Base-by-base conservation (phyloP, 2,888 invertebrate species). In the Stenoptilia bipunctidactyla region DNA sequence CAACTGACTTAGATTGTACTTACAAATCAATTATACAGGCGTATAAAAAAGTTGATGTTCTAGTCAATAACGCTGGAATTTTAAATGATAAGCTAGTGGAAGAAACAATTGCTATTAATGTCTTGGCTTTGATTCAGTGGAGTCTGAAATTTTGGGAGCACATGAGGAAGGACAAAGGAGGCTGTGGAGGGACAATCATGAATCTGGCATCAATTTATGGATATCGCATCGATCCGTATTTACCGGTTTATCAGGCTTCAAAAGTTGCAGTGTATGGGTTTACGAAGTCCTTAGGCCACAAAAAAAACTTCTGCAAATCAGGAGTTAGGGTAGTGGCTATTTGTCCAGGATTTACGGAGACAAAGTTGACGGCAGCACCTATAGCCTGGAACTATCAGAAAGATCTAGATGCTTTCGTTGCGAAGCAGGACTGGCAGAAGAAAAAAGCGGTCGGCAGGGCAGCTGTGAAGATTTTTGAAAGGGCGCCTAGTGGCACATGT, bases 141-240 rank as follows among this genome's bases (percentile, higher is more conserved):
- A 79, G 80, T 0, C 49, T 85, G n/a, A 70, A 87, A 27, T 88
- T 84, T 36, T 73, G 87, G 56, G 74, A 88, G 40, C 77, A 85
- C 53, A 85, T 89, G 86, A 73, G 86, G n/a, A 80, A 65, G 35
- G 77, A 86, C 44, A 80, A 73, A 40, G 79, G 84, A 0, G 87
- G 87, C 0, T 63, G 68, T 27, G 90, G 90, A 8, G 90, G 90
- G 1, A 82, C 85, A 0, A 85, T 91, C 36, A 74, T 90, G n/a
- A 91, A 91, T 56, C 69, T 89, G 14, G 80, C 88, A 1, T 89
- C 90, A 0, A 84, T 87, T 14, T 80, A 86, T 43, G 89, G 89
- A 0, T 72, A 83, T 35, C 68, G 74, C 49, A 63, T 85, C 0
- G 66, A 82, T 30, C 79, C 79, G 15, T 83, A 72, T 15, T 55